A percentile compares a stretch with the other conserved stretches of the same genome.
phyloP scores from a whole-genome alignment of 2,797 vertebrate genomes.

The Vultur gryphus region DNA sequence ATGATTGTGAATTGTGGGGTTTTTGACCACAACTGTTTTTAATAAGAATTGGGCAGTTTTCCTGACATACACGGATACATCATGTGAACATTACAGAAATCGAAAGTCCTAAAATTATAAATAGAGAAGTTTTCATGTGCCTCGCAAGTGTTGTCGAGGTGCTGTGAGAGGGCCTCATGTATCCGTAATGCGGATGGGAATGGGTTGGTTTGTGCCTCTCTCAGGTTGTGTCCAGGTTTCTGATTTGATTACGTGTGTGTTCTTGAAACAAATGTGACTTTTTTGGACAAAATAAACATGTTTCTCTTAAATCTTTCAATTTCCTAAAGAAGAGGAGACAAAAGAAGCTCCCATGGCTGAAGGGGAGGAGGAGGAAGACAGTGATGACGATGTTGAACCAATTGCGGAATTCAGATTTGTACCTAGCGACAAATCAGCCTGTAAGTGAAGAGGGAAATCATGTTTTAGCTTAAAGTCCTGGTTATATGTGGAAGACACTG shows the following conservation, averaged over 20 bases:
- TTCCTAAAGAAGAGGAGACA: slow-evolving; percentile 75
- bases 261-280: neutral
- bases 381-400: slow-evolving; percentile 77
- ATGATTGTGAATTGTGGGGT: neutral
- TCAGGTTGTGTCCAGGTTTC: neutral
- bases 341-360: slow-evolving; percentile 79
- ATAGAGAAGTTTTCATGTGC: rapidly evolving
- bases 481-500: neutral
- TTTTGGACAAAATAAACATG: neutral
- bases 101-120: neutral
- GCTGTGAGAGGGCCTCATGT: neutral
- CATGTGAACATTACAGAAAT: neutral
- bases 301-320: neutral
- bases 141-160: neutral
- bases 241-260: neutral
- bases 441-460: slow-evolving; percentile 68
- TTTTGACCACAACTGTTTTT: neutral
- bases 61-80: neutral
- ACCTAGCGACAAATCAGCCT: slow-evolving; percentile 87
- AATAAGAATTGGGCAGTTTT: neutral
- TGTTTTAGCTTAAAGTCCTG: neutral
- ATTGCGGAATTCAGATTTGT: slow-evolving; percentile 96
- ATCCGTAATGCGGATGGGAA: rapidly evolving
- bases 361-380: slow-evolving; percentile 76
- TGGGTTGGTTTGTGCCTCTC: neutral